Evolutionary conservation across 1,140 invertebrate genomes (phyloP), one percentile per base, ranked within the genome.

Genomic region (Nomia melanderi): DNA sequence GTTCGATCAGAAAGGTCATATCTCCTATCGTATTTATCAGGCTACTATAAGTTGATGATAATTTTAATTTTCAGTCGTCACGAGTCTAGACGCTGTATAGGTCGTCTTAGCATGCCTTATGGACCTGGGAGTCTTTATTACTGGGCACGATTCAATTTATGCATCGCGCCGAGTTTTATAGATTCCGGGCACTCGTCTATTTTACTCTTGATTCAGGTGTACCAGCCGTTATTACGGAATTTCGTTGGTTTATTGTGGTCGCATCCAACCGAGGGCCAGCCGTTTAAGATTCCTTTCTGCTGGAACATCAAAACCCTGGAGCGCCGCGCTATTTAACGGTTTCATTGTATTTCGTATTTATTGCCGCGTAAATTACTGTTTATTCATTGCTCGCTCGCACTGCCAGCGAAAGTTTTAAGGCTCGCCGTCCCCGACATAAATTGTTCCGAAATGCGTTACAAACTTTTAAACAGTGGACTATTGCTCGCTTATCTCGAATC

Each of bases 161-260:
- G 39, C 36, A 63, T 63, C 33, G n/a, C 36, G 39, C 2, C 60
- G 14, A 44, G 25, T 63, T 44, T 63, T 44, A 63, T 25, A 39
- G 60, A 27, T 27, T 5, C 4, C 4, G 23, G 2, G 5, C 8
- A 3, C 14, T 11, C 60, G 39, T 44, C 14, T 44, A 39, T 63
- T 63, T 39, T 63, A 63, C 44, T 63, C 60, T 44, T 63, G 39
- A 63, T 63, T 44, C 27, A 44, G 39, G 27, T 63, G 41, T 27
- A 63, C 2, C 2, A 2, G 23, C 60, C 23, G 23, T 63, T 63
- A 63, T 63, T 63, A 63, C 60, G 12, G 60, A 63, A 39, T 63
- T 29, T 44, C 25, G 33, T 39, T 3, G 23, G 33, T 62, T 41
- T 62, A 62, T 41, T 17, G 59, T 17, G n/a, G 59, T 25, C n/a